Conservation (phyloP, 2,797 vertebrate species). For the Hoplostethus mediterraneus region DNA sequence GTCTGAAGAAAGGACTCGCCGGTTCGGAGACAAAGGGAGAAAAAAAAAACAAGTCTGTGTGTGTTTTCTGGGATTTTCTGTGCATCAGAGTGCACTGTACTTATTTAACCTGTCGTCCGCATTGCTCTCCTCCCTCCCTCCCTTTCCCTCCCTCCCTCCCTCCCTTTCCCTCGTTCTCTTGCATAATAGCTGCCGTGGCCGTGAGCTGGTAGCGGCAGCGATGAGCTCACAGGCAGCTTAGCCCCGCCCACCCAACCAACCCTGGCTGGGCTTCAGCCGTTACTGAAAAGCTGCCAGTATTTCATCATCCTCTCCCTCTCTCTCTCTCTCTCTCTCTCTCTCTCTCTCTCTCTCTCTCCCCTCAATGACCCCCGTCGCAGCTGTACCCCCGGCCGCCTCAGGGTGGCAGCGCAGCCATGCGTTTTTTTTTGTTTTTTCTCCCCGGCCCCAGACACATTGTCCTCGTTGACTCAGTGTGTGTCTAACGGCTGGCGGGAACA, state of each 20-base stretch:
- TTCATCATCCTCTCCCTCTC: slow-evolving; percentile 85
- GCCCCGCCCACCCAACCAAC: slow-evolving; percentile 66
- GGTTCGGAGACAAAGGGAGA: slow-evolving; percentile 61
- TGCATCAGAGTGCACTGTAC: slow-evolving; percentile 68
- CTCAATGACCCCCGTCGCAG: slow-evolving; percentile 32
- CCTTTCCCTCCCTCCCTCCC: slow-evolving; percentile 33
- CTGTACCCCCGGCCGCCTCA: slow-evolving; percentile 70
- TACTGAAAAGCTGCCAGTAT: slow-evolving; percentile 87
- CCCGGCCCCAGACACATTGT: slow-evolving; percentile 76
- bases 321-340: slow-evolving; percentile 62
- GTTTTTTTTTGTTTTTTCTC: slow-evolving; percentile 26
- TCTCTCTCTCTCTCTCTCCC: slow-evolving; percentile 34
- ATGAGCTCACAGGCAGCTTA: slow-evolving; percentile 80
- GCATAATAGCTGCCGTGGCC: slow-evolving; percentile 80
- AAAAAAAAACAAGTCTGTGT: slow-evolving; percentile 12
- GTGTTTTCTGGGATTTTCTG: slow-evolving; percentile 46
- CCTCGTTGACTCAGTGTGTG: slow-evolving; percentile 70
- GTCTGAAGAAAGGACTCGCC: slow-evolving; percentile 43
- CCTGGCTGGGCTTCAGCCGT: slow-evolving; percentile 66
- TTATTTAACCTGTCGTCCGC: slow-evolving; percentile 75
- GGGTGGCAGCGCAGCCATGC: slow-evolving; percentile 78
- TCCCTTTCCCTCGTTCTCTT: slow-evolving; percentile 68
- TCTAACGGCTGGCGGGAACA: slow-evolving; percentile 77
- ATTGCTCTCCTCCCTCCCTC: slow-evolving; percentile 27
- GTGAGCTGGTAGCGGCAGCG: slow-evolving; percentile 59